phyloP scores from a whole-genome alignment of 2,797 vertebrate genomes.

The Ctenopoma multispine region DNA sequence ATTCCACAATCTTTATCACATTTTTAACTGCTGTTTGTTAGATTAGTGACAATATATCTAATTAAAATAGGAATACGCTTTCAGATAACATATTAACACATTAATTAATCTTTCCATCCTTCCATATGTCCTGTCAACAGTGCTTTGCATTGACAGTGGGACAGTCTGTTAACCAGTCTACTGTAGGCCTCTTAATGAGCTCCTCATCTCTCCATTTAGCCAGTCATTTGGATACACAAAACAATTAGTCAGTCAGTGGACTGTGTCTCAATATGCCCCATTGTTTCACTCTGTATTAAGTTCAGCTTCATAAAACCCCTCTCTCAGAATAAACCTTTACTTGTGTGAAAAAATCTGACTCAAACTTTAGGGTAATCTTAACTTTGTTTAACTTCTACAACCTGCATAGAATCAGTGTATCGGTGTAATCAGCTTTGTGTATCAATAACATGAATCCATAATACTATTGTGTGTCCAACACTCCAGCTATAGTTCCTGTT shows the following conservation, averaged over 20 bases:
- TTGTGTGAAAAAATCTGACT: not conserved
- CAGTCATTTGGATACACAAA: constrained; percentile 36
- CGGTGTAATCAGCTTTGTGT: constrained; percentile 9
- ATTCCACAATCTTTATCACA: not conserved
- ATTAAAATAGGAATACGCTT: constrained; percentile 25
- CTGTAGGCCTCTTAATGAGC: constrained; percentile 65
- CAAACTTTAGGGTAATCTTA: not conserved
- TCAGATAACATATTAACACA: constrained; percentile 31
- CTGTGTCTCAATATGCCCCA: constrained; percentile 43
- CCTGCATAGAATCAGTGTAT: constrained; percentile 13
- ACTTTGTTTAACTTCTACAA: not conserved
- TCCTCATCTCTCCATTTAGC: constrained; percentile 42
- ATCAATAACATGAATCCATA: constrained; percentile 38
- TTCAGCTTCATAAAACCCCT: constrained; percentile 24
- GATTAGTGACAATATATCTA: constrained; percentile 5
- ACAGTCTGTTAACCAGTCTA: constrained; percentile 50
- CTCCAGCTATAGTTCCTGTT: constrained; percentile 22
- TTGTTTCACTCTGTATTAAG: constrained; percentile 40
- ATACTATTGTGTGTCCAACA: constrained; percentile 45
- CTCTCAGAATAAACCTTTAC: not conserved
- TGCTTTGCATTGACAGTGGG: constrained; percentile 58
- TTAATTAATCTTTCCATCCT: constrained; percentile 41
- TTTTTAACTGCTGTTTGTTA: constrained; percentile 7
- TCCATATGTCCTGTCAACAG: constrained; percentile 57
- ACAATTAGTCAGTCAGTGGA: constrained; percentile 28